phyloP scores from a whole-genome alignment of 2,888 invertebrate species.

The Ectemnius cavifrons region DNA sequence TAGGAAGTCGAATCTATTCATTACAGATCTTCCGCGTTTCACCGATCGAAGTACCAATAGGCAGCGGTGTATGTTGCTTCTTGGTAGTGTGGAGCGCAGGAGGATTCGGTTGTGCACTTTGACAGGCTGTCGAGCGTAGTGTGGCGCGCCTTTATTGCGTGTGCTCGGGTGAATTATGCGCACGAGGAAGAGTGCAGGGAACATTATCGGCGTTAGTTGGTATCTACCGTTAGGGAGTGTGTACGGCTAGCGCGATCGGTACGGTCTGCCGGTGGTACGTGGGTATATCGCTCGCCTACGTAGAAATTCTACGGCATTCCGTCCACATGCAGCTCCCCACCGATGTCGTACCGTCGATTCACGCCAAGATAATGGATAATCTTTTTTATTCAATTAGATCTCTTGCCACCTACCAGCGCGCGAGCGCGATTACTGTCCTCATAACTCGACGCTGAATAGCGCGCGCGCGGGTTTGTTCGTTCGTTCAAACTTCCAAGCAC shows the following conservation, averaged over 20 bases:
- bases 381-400: conserved; percentile 19
- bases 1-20: too few species aligned
- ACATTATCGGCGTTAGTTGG: conserved; percentile 59
- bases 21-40: too few species aligned
- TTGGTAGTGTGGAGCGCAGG: neutral
- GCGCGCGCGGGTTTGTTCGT: too few species aligned
- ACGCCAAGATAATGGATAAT: conserved; percentile 17
- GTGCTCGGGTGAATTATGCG: conserved; percentile 63
- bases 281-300: conserved; percentile 41
- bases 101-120: conserved; percentile 40
- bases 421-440: too few species aligned
- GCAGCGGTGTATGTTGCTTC: too few species aligned
- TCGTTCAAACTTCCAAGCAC: too few species aligned
- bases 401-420: too few species aligned
- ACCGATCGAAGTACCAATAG: too few species aligned
- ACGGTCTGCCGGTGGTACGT: too few species aligned
- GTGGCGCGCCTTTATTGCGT: conserved; percentile 22
- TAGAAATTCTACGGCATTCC: conserved; percentile 50
- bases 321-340: neutral
- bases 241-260: conserved; percentile 51
- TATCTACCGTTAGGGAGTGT: conserved; percentile 53
- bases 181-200: conserved; percentile 44
- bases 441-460: too few species aligned
- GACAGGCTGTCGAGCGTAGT: conserved; percentile 30
- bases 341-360: conserved; percentile 19